A percentile compares a stretch with the other conserved stretches of the same genome.
Conservation (phyloP, 37 sponge, comb jelly and placozoan species). For the Aplysina aerophoba region DNA sequence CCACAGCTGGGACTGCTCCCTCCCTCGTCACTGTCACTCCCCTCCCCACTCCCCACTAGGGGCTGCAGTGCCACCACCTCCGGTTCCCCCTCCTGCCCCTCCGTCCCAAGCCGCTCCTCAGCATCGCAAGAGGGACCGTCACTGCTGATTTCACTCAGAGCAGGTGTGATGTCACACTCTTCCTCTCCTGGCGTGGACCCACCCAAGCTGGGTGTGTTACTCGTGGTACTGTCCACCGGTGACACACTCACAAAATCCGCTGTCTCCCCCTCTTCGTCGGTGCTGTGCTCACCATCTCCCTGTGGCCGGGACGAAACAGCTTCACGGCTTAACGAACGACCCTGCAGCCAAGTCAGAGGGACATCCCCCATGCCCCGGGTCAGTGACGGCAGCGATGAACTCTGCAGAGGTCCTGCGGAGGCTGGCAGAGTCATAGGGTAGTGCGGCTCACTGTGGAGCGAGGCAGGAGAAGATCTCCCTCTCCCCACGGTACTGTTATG, state of each 20-base stretch:
- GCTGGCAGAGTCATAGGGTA: not conserved
- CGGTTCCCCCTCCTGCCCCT: not conserved
- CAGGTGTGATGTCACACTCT: not conserved
- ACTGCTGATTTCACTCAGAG: not conserved
- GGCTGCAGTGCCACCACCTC: not conserved
- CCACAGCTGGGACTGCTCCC: not conserved
- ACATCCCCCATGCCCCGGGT: not conserved
- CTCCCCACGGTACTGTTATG: no score
- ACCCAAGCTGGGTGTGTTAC: not conserved
- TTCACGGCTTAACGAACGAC: not conserved
- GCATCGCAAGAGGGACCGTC: not conserved
- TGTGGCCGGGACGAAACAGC: not conserved
- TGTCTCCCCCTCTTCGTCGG: not conserved
- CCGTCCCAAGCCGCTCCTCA: slow-evolving; percentile 21
- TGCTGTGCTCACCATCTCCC: not conserved
- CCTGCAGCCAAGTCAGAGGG: not conserved
- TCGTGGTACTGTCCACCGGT: not conserved
- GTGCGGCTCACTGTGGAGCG: not conserved
- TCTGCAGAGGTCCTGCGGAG: not conserved
- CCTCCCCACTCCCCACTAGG: not conserved
- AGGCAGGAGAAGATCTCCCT: not conserved
- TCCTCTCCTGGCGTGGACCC: not conserved
- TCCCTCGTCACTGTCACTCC: not conserved
- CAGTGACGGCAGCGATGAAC: not conserved
- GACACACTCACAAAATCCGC: not conserved